Conservation (phyloP, 2,113 vertebrate species). For the Heptranchias perlo region DNA sequence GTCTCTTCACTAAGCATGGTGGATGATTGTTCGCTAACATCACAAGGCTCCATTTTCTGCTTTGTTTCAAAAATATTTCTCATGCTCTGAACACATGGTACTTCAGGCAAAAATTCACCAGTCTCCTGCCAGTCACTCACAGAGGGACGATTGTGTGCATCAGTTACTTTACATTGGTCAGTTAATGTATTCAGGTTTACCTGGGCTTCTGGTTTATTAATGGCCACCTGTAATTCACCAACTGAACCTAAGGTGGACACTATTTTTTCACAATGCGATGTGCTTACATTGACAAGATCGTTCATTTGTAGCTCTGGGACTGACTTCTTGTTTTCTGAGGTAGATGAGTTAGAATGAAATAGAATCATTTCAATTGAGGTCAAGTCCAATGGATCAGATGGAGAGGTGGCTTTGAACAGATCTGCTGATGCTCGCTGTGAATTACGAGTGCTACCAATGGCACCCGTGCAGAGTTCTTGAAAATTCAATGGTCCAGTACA, state of each 20-base stretch:
- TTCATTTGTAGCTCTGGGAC: slow-evolving; percentile 43
- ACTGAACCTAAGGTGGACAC: slow-evolving; percentile 40
- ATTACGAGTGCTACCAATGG: slow-evolving; percentile 45
- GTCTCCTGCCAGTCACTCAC: slow-evolving; percentile 47
- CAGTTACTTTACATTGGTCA: slow-evolving; percentile 45
- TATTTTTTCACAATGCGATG: slow-evolving; percentile 41
- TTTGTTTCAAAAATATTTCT: neutral
- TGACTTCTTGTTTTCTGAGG: slow-evolving; percentile 60
- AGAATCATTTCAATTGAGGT: slow-evolving; percentile 55
- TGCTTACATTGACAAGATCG: slow-evolving; percentile 45
- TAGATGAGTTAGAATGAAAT: slow-evolving; percentile 59
- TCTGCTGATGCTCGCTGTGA: slow-evolving; percentile 43
- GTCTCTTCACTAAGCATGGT: slow-evolving; percentile 45
- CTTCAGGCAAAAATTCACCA: slow-evolving; percentile 37
- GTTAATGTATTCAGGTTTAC: slow-evolving; percentile 48
- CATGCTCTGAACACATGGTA: neutral
- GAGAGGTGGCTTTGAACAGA: slow-evolving; percentile 47
- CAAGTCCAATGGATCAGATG: slow-evolving; percentile 46
- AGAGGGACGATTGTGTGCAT: slow-evolving; percentile 41
- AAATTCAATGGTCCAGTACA: slow-evolving; percentile 46
- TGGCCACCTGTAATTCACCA: slow-evolving; percentile 45
- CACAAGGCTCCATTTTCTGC: neutral
- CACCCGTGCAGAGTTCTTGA: slow-evolving; percentile 39
- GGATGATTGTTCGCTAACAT: neutral
- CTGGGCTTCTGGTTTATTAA: slow-evolving; percentile 55